Evolutionary conservation across 2,888 invertebrate genomes (phyloP), one percentile per base, ranked within the genome.

Genomic region (Achlya flavicornis): DNA sequence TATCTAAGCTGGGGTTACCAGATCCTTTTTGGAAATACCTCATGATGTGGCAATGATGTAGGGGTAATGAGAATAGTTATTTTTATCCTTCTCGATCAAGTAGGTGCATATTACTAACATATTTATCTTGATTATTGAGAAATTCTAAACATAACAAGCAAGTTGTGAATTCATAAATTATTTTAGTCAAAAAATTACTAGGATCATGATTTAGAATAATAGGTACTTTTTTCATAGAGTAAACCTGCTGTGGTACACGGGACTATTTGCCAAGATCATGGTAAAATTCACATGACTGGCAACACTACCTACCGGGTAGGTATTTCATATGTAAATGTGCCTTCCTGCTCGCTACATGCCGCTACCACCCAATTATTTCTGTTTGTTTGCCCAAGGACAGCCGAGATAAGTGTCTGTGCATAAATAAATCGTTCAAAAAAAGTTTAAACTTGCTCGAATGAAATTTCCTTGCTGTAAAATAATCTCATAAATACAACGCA

Each of bases 251-350:
- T 19, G 0, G 3, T 2, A 19, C 2, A 19, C 3, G 19, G 48
- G 48, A 14, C 12, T 53, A 19, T 53, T 19, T 53, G 10, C 53
- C 53, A 8, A 16, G 19, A 53, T 53, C 19, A n/a, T 19, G 8
- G 53, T 53, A 53, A 53, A 53, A 19, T n/a, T 53, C 10, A 53
- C 1, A 10, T 8, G 6, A 19, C 16, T 58, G 62, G 60, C 61
- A 66, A 60, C 41, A 12, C 60, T 26, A 41, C 41, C 53, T 60
- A 14, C 19, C 41, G 8, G 59, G 41, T 66, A 72, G 66, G 77
- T 80, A 77, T 78, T 80, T 76, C 78, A 71, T 79, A 83, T 83
- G 84, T 68, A 75, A 83, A 83, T 81, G 69, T 64, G 59, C 62
- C 66, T 63, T 67, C 73, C 70, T 74, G 71, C 70, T 69, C 65